A percentile compares a stretch with the other conserved stretches of the same genome.
These are phyloP conservation scores for Myiotriccus ornatus DNA, from an alignment of 2,797 vertebrate species.

Conservation along the genomic window DNA sequence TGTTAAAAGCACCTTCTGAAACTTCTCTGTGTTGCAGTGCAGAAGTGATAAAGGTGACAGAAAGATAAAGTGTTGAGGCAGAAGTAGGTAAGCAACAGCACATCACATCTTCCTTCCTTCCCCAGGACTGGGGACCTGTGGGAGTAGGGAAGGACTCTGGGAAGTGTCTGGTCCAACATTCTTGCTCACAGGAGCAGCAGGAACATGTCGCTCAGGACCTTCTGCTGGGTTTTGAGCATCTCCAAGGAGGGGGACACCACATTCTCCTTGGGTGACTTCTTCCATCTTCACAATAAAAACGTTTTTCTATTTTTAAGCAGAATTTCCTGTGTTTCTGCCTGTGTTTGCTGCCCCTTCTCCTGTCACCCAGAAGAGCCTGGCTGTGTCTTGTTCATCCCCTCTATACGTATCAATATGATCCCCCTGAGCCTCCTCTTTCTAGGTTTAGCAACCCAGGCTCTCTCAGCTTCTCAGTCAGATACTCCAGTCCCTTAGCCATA, in stretches of 20 bases:
- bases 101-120: neutral
- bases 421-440: neutral
- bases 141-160: no score
- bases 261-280: neutral
- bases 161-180: neutral
- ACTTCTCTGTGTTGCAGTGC: no score
- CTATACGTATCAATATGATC: no score
- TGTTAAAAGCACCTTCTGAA: no score
- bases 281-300: neutral
- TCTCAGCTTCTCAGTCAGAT: neutral
- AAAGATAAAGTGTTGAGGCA: no score
- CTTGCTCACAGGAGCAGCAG: neutral
- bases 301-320: neutral
- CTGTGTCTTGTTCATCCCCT: neutral
- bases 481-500: neutral
- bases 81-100: no score
- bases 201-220: neutral
- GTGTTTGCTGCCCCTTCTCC: neutral
- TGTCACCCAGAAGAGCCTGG: neutral
- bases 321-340: neutral
- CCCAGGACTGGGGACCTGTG: rapidly evolving
- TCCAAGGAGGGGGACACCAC: neutral
- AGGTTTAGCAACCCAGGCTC: no score
- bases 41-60: no score
- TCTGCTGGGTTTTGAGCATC: neutral